These are phyloP conservation scores for Ciconia nigra DNA, from an alignment of 2,797 vertebrate species.

Conservation along the genomic window DNA sequence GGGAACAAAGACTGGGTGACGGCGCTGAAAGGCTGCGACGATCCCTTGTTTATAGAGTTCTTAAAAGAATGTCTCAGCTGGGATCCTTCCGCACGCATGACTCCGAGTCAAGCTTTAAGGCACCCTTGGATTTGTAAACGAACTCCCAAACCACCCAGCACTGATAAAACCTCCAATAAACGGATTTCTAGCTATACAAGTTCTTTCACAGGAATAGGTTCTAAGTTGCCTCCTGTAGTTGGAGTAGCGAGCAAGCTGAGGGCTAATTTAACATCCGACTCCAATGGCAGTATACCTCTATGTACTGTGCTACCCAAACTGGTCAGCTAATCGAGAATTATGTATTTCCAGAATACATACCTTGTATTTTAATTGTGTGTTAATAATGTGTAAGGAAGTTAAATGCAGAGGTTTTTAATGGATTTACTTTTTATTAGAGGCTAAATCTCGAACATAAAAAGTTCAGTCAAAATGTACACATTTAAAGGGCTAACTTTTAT, in stretches of 20 bases:
- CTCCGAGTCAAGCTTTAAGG: constrained; percentile 88
- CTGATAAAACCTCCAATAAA: constrained; percentile 83
- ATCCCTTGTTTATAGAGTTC: constrained; percentile 92
- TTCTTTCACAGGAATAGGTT: constrained; percentile 89
- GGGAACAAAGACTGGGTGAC: constrained; percentile 92
- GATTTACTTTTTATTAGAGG: constrained; percentile 59
- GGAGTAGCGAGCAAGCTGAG: constrained; percentile 88
- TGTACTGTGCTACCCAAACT: constrained; percentile 95
- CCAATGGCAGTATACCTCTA: constrained; percentile 85
- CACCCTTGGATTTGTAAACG: constrained; percentile 95
- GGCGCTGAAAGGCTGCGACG: constrained; percentile 92
- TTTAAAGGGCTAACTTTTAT: constrained; percentile 77
- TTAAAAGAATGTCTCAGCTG: constrained; percentile 96
- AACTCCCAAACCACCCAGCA: constrained; percentile 79
- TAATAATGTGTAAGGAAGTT: neutral
- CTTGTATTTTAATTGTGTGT: constrained; percentile 30
- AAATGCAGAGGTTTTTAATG: constrained; percentile 37
- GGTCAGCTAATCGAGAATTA: constrained; percentile 79
- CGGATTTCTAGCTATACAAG: constrained; percentile 81
- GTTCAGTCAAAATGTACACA: constrained; percentile 20
- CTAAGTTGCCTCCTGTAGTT: constrained; percentile 84
- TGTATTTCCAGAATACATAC: neutral
- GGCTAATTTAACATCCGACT: constrained; percentile 87
- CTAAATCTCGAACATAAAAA: neutral
- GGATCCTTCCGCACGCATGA: constrained; percentile 90